Evolutionary conservation across 2,113 vertebrate species (phyloP).

Genomic region (Lethenteron reissneri): DNA sequence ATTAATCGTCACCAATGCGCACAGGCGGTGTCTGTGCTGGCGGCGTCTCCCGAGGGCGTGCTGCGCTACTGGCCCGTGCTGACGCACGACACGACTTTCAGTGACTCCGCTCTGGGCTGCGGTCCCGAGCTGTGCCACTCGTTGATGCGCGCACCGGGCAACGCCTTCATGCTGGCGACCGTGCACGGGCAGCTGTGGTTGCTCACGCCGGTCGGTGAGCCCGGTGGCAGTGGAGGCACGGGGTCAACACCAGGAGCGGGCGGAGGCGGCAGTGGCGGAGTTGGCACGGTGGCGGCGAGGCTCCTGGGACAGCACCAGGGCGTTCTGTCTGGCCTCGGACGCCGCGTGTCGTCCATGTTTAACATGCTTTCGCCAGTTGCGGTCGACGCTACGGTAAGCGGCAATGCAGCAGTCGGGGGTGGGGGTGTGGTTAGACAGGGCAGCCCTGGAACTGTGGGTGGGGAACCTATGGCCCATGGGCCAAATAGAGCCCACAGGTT

Average conservation of each 20-base stretch:
- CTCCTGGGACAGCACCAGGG: slow-evolving; percentile 55
- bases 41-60: slow-evolving; percentile 39
- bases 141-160: slow-evolving; percentile 17
- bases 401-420: too few species aligned
- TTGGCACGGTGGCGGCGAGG: slow-evolving; percentile 46
- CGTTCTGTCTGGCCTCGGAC: slow-evolving; percentile 70
- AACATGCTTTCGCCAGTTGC: slow-evolving; percentile 52
- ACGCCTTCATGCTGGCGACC: too few species aligned
- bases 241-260: too few species aligned
- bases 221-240: too few species aligned
- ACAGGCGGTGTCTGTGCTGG: slow-evolving; percentile 45
- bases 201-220: too few species aligned
- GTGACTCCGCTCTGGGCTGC: slow-evolving; percentile 34
- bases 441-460: too few species aligned
- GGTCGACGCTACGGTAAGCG: slow-evolving; percentile 40
- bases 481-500: too few species aligned
- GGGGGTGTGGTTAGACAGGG: too few species aligned
- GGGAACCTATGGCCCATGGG: too few species aligned
- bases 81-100: slow-evolving; percentile 45
- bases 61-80: slow-evolving; percentile 62
- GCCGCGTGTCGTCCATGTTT: slow-evolving; percentile 66
- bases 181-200: too few species aligned
- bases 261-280: slow-evolving; percentile 15
- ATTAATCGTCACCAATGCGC: too few species aligned
- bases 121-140: slow-evolving; percentile 42